phyloP scores from a whole-genome alignment of 2,888 invertebrate species.

The Gerris lacustris region DNA sequence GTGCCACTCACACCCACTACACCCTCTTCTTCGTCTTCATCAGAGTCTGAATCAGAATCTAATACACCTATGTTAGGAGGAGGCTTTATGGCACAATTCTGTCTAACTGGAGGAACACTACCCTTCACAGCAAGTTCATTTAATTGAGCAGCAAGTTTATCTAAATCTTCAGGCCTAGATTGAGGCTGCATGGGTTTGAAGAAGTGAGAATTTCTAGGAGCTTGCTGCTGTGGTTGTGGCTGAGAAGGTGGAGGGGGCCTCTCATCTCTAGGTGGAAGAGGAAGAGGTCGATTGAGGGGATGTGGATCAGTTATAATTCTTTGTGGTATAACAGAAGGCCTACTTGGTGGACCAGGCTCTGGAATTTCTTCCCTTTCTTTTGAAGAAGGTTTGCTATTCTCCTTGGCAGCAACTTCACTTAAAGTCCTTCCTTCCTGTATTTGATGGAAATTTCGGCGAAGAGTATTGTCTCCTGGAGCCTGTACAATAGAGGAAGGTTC shows the following conservation, averaged over 20 bases:
- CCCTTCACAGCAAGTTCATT: constrained; percentile 74
- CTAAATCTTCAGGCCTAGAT: constrained; percentile 65
- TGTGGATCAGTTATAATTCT: constrained; percentile 54
- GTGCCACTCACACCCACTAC: constrained; percentile 29
- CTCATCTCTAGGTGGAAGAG: constrained; percentile 63
- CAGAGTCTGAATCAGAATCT: constrained; percentile 44
- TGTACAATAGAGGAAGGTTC: constrained; percentile 92
- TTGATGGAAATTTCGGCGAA: constrained; percentile 94
- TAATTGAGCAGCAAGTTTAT: constrained; percentile 88
- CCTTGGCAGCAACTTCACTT: neutral
- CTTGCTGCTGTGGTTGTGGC: constrained; percentile 47
- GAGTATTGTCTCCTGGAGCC: constrained; percentile 81
- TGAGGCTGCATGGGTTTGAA: constrained; percentile 73
- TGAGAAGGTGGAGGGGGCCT: constrained; percentile 39
- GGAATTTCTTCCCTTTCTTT: constrained; percentile 42
- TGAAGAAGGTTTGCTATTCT: constrained; percentile 35
- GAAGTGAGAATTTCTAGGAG: constrained; percentile 71
- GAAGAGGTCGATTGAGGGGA: constrained; percentile 67
- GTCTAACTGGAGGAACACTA: constrained; percentile 17
- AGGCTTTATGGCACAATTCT: constrained; percentile 24
- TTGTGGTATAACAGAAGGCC: constrained; percentile 54
- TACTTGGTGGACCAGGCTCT: constrained; percentile 76
- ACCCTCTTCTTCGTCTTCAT: constrained; percentile 44
- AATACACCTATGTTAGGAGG: constrained; percentile 27
- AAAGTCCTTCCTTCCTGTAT: constrained; percentile 54